Evolutionary conservation across 1,140 invertebrate genomes (phyloP), one percentile per base, ranked within the genome.

Genomic region (Tribolium madens): DNA sequence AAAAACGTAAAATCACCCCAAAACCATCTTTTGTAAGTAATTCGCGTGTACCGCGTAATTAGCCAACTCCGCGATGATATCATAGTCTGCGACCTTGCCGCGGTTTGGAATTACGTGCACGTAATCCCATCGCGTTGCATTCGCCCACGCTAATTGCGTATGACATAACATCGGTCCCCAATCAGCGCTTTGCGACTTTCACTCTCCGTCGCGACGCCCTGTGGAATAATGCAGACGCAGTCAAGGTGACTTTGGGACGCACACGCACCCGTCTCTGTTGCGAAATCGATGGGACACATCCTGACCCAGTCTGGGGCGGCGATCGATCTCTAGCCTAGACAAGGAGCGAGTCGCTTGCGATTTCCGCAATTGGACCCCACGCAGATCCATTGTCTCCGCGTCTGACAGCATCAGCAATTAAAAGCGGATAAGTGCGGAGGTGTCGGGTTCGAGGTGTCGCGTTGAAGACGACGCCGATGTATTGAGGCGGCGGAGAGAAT

Each of bases 351-450:
- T 46, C 7, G n/a, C 3, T 31, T 26, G 36, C 68, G 15, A 71
- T 71, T 71, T 71, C 68, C 68, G 68, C 68, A 71, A 71, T 71
- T 71, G n/a, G 68, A 71, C 68, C 68, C 47, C 68, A 71, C 68
- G 47, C 68, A 71, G 33, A 13, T 18, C 31, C 64, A 36, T 69
- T 57, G 52, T 57, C 52, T 53, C 3, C 1, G 18, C 18, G 1
- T 1, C 18, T 21, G 18, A 3, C 52, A 53, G 14, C 52, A 21
- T 57, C 52, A 57, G 52, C 52, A 57, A 57, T 57, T 57, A 57
- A 57, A 57, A 21, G 52, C 2, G 52, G 10, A 42, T 36, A 36
- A 36, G 33, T 31, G 26, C 13, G 12, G 48, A 13, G 2, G 48
- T 17, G 47, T 14, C 48, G 15, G 12, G 15, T 50, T 50, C 12